Percentiles rank a stretch among this genome's conserved stretches.
These are phyloP conservation scores for Jordanella pulchra DNA, from an alignment of 2,797 vertebrate species.

Conservation along the genomic window DNA sequence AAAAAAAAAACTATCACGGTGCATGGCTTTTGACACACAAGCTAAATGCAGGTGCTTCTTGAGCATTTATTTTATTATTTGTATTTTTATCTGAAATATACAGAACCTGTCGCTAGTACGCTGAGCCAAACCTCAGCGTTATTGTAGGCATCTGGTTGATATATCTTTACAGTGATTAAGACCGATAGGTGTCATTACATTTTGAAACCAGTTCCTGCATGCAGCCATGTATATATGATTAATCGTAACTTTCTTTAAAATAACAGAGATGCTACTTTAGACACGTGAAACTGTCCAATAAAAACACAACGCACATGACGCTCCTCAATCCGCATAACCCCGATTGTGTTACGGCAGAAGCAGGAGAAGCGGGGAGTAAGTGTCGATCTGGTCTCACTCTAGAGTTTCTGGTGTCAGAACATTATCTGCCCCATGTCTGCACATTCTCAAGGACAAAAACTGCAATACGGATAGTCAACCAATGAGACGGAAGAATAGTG, in stretches of 20 bases:
- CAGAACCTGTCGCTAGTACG: constrained; percentile 12
- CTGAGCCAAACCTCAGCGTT: constrained; percentile 31
- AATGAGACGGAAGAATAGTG: constrained; percentile 66
- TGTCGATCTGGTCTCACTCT: constrained; percentile 81
- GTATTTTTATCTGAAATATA: not conserved
- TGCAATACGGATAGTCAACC: constrained; percentile 67
- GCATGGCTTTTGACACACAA: constrained; percentile 39
- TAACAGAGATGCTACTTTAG: not conserved
- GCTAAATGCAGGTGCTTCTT: constrained; percentile 17
- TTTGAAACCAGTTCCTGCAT: constrained; percentile 14
- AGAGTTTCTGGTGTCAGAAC: constrained; percentile 85
- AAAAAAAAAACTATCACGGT: constrained; percentile 20
- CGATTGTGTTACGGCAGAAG: constrained; percentile 41
- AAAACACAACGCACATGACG: constrained; percentile 19
- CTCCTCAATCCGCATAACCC: constrained; percentile 29
- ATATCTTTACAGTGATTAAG: constrained; percentile 11
- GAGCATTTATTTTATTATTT: constrained; percentile 15
- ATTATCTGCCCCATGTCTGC: constrained; percentile 85
- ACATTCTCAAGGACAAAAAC: constrained; percentile 85
- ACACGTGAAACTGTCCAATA: constrained; percentile 9
- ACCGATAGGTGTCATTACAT: constrained; percentile 47
- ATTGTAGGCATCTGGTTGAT: no score
- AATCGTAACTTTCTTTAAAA: constrained; percentile 14
- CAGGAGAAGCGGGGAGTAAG: constrained; percentile 59
- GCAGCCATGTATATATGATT: not conserved